These are phyloP conservation scores for Hipparchia sbordonii DNA, from an alignment of 2,888 invertebrate species.

Conservation along the genomic window DNA sequence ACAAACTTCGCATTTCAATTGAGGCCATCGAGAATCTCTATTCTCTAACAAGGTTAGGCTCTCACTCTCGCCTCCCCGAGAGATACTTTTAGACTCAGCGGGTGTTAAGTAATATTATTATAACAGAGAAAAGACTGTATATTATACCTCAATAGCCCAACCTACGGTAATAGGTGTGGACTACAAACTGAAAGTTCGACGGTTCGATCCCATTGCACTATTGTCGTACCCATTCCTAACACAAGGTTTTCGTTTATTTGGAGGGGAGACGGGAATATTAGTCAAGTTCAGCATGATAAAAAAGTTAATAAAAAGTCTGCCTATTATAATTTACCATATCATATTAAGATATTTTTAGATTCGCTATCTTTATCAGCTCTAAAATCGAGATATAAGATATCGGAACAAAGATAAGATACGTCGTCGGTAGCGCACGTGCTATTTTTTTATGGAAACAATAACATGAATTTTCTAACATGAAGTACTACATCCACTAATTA, in stretches of 20 bases:
- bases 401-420: conserved; percentile 6
- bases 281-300: no score
- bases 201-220: no score
- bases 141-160: no score
- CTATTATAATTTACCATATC: not conserved
- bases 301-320: no score
- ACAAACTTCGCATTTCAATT: conserved; percentile 1
- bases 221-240: no score
- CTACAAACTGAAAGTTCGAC: no score
- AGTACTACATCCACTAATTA: no score
- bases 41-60: conserved; percentile 10
- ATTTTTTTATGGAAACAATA: not conserved
- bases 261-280: no score
- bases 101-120: not conserved
- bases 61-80: not conserved
- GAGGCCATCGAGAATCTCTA: not conserved
- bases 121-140: not conserved
- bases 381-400: conserved; percentile 1
- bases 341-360: conserved; percentile 10
- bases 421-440: not conserved
- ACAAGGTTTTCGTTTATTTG: no score
- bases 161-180: no score
- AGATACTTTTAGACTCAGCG: not conserved
- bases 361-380: not conserved
- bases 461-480: not conserved